Evolutionary conservation across 2,888 invertebrate species (phyloP), one percentile per base, ranked within the genome.

Genomic region (Cerceris rybyensis): DNA sequence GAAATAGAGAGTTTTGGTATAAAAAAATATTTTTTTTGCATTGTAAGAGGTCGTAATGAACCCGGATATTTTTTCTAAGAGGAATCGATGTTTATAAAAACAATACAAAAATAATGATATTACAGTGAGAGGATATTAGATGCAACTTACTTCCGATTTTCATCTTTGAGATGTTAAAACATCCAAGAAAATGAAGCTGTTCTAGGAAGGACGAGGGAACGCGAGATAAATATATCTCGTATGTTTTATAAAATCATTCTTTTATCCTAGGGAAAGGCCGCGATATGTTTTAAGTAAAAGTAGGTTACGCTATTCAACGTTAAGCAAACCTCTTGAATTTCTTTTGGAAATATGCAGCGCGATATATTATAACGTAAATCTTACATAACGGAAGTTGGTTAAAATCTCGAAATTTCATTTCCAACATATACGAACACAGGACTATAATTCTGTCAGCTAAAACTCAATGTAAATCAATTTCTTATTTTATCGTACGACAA

Each of bases 221-320:
- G 52, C 9, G 52, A 52, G 54, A 54, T n/a, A n/a, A n/a, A 54
- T 54, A 54, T n/a, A n/a, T 7, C 14, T 16, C 54, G n/a, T n/a
- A n/a, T 54, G 54, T 57, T 57, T 57, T 17, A 57, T 6, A 57
- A n/a, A 57, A 57, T 57, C 28, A 57, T 57, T 57, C 57, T 57
- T 57, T 57, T 17, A 57, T 39, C 28, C 13, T 6, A 7, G 13
- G 9, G 13, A 28, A 57, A 57, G 4, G 57, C 17, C 28, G 7
- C 39, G 57, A 39, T 57, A 57, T 17, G 39, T 57, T 57, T 57
- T 28, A 39, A 6, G 39, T 39, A 57, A n/a, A 57, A 57, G 57
- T 28, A 39, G 57, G 28, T 57, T 57, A 39, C 17, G 39, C 57
- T 39, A 57, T 57, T 57, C 57, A 57, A 7, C 39, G 28, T 57